Conservation (phyloP, 2,888 invertebrate genomes). For the Linnaemya tessellans region DNA sequence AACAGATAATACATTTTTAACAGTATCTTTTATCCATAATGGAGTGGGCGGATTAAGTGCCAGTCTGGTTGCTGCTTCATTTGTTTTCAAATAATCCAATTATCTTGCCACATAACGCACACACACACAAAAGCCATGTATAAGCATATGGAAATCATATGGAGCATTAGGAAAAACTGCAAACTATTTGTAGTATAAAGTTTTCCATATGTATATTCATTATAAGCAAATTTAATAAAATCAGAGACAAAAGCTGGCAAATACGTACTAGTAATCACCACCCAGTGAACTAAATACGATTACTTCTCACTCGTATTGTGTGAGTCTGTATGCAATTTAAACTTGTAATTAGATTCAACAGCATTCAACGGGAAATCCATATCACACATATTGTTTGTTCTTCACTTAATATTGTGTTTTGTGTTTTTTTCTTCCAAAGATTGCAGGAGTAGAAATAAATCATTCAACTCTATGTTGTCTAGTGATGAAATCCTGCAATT, state of each 20-base stretch:
- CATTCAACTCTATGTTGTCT: too few relatives aligned
- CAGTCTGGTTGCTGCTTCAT: not conserved
- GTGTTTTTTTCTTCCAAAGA: too few relatives aligned
- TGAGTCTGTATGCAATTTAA: slow-evolving; percentile 21
- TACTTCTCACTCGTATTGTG: not conserved
- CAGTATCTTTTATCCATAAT: slow-evolving; percentile 2
- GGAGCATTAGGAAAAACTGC: not conserved
- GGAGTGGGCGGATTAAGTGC: slow-evolving; percentile 30
- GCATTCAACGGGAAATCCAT: not conserved
- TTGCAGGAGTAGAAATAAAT: too few relatives aligned
- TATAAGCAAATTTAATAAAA: not conserved
- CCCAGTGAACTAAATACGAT: slow-evolving; percentile 34
- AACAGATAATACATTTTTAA: not conserved
- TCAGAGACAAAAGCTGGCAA: not conserved
- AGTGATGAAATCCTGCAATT: too few relatives aligned
- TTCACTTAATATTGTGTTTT: not conserved
- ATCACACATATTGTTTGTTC: not conserved
- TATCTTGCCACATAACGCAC: slow-evolving; percentile 9
- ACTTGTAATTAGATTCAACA: slow-evolving; percentile 24
- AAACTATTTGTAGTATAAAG: not conserved
- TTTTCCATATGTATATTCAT: too few relatives aligned
- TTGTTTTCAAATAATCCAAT: slow-evolving; percentile 36
- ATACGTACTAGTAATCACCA: slow-evolving; percentile 8
- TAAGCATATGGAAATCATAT: slow-evolving; percentile 6
- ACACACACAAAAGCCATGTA: not conserved